Evolutionary conservation across 2,888 invertebrate species (phyloP), one percentile per base, ranked within the genome.

Genomic region (Phorcus lineatus): DNA sequence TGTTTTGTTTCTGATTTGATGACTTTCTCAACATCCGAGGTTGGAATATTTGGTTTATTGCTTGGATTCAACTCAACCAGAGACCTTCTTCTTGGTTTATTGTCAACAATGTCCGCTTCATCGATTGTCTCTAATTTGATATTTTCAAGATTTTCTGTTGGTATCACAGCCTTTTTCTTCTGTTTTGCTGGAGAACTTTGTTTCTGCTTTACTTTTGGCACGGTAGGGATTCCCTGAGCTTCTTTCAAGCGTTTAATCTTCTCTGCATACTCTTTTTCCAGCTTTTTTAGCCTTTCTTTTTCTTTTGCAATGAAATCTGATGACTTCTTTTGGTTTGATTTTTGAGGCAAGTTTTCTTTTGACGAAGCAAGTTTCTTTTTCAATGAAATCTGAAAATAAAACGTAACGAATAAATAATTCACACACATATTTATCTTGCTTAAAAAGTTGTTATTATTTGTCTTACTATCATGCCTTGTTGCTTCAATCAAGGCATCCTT

Each of bases 1-100:
- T 22, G 53, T 55, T 54, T 62, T 47, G 47, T 47, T 19, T 54
- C 67, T 53, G 53, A 16, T 36, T 47, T 53, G 2, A 31, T 22
- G 28, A 52, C 55, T 19, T 78, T 78, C 19, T 66, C 67, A 57
- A 19, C 67, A 17, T 52, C 31, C 17, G 70, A 40, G 4, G 31
- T 24, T 19, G 83, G 67, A 7, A 90, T 81, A 70, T 88, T 87
- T 52, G 89, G 89, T 66, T 87, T 88, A n/a, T 82, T 86, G 74
- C 89, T 90, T 9, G 87, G 85, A 57, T 87, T 88, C 3, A 89
- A 70, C 16, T 88, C 88, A 67, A 87, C 81, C 36, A 90, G 78
- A 2, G 89, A 89, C 17, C 85, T 80, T 17, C 89, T 83, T 16
- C 77, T 62, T 2, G 81, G 81, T 47, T 78, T 81, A 19, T 84